Percentiles rank a stretch among this genome's conserved stretches.
These are phyloP conservation scores for Porphyrio hochstetteri DNA, from an alignment of 2,113 vertebrate species.

Conservation along the genomic window DNA sequence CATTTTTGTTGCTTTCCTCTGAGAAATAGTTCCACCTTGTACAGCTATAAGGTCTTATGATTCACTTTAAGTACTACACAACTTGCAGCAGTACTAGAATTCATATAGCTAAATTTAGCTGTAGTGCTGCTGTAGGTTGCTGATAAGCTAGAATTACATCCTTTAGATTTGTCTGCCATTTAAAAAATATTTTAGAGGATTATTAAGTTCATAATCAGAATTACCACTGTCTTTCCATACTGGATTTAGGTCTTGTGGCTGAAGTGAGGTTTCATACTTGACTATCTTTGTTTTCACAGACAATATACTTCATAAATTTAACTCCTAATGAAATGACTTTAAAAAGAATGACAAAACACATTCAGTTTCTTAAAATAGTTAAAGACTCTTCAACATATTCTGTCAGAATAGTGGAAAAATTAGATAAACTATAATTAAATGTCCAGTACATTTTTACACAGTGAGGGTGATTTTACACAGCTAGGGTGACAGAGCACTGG, in stretches of 20 bases:
- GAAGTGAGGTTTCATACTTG: slow-evolving; percentile 51
- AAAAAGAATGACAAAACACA: neutral
- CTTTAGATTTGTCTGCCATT: slow-evolving; percentile 54
- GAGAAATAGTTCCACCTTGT: neutral
- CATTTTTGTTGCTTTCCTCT: neutral
- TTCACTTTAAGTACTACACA: slow-evolving; percentile 14
- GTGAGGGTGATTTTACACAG: too few relatives aligned
- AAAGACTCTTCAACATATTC: neutral
- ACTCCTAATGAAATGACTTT: neutral
- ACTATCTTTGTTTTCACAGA: slow-evolving; percentile 47
- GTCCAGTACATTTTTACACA: too few relatives aligned
- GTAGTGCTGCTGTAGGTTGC: neutral
- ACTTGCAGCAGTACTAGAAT: neutral
- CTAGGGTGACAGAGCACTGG: too few relatives aligned
- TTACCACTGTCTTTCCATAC: slow-evolving; percentile 30
- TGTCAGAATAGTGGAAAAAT: neutral
- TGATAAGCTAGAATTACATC: slow-evolving; percentile 65
- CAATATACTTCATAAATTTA: slow-evolving; percentile 35
- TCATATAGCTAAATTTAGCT: slow-evolving; percentile 56
- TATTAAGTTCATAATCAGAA: slow-evolving; percentile 59
- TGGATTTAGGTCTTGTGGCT: slow-evolving; percentile 15
- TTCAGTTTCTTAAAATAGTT: neutral
- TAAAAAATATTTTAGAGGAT: slow-evolving; percentile 54
- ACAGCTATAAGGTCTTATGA: slow-evolving; percentile 31
- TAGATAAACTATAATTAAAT: neutral